phyloP scores from a whole-genome alignment of 2,113 vertebrate genomes.

The Megaleporinus macrocephalus region DNA sequence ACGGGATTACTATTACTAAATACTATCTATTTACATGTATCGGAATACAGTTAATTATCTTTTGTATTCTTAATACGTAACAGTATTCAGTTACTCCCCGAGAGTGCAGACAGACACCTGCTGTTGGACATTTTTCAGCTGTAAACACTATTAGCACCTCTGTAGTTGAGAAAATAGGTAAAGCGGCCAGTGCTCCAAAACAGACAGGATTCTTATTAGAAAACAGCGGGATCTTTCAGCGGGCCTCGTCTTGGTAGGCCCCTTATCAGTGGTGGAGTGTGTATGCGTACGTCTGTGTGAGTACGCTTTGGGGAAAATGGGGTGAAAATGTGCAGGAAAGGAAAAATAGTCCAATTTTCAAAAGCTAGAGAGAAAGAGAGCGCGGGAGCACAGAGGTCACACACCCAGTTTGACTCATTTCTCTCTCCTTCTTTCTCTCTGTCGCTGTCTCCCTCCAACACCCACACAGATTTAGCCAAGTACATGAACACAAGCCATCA shows the following conservation, averaged over 20 bases:
- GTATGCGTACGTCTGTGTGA: not conserved
- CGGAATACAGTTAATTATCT: no score
- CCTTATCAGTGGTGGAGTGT: not conserved
- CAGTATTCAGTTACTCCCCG: no score
- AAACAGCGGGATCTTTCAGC: not conserved
- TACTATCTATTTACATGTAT: no score
- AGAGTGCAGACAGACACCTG: not conserved
- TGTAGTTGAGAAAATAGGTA: not conserved
- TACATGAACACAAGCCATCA: slow-evolving; percentile 43
- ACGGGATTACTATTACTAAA: no score
- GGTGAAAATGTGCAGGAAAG: slow-evolving; percentile 20
- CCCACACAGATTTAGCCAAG: slow-evolving; percentile 16
- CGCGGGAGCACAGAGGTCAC: slow-evolving; percentile 5
- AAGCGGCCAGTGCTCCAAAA: not conserved
- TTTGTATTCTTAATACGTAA: no score
- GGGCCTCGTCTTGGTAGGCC: not conserved
- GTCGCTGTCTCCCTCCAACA: slow-evolving; percentile 21
- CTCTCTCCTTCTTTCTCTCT: slow-evolving; percentile 23
- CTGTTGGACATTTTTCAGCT: not conserved
- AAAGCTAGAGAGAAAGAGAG: slow-evolving; percentile 4
- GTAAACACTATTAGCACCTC: not conserved
- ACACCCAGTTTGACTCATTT: not conserved
- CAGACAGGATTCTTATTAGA: slow-evolving; percentile 14
- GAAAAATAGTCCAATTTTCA: slow-evolving; percentile 35
- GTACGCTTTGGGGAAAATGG: not conserved